Percentiles rank a stretch among this genome's conserved stretches.
These are phyloP conservation scores for Loris lydekkerianus DNA, from an alignment of 2,797 vertebrate genomes.

Conservation along the genomic window DNA sequence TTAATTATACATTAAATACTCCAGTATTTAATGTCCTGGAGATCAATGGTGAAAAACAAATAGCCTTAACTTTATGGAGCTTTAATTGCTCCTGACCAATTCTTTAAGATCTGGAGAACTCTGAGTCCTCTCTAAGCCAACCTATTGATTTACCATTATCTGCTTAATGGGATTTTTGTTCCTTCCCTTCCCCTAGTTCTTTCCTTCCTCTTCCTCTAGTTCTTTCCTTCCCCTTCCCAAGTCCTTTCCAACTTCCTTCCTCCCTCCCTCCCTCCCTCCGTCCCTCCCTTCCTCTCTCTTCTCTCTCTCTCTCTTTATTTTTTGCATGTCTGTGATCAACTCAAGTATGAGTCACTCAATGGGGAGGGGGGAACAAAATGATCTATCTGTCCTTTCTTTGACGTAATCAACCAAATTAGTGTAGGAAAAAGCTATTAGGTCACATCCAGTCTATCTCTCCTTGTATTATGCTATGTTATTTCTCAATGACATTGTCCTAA, in stretches of 20 bases:
- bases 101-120: background rate
- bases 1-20: conserved; percentile 55
- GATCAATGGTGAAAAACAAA: background rate
- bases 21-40: background rate
- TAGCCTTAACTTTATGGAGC: background rate
- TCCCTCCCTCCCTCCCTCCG: no score
- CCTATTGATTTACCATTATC: conserved; percentile 6
- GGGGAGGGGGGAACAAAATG: conserved; percentile 59
- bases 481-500: conserved; percentile 79
- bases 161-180: background rate
- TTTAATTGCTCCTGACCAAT: conserved; percentile 26
- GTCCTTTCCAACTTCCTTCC: no score
- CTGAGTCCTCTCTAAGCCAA: conserved; percentile 18
- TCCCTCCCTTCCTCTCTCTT: no score
- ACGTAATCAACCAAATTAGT: conserved; percentile 77
- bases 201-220: no score
- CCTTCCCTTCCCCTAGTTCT: no score
- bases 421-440: conserved; percentile 81
- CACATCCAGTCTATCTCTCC: conserved; percentile 79
- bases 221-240: no score
- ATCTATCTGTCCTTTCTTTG: conserved; percentile 68
- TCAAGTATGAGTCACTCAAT: conserved; percentile 71
- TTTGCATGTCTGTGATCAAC: conserved; percentile 32
- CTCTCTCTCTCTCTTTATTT: background rate
- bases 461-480: conserved; percentile 78